Percentiles rank a stretch among this genome's conserved stretches.
Evolutionary conservation across 2,888 invertebrate species (phyloP).

Genomic region (Drosophila colorata): DNA sequence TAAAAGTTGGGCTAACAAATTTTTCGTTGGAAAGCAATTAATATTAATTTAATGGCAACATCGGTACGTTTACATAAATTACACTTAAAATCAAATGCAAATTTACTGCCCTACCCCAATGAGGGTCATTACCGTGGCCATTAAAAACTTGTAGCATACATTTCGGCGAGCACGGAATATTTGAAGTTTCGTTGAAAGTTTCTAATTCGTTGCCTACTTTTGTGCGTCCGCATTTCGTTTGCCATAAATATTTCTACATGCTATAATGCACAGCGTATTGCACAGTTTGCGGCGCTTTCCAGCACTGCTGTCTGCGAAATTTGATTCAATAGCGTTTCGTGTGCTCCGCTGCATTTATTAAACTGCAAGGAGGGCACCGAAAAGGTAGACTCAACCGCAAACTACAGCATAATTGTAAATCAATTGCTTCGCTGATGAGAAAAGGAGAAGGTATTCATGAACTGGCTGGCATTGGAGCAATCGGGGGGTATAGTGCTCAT

Average conservation of each 20-base stretch:
- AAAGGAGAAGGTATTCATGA: background rate
- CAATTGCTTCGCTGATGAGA: background rate
- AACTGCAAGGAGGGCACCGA: background rate
- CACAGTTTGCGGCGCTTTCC: constrained; percentile 19
- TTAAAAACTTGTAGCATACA: constrained; percentile 19
- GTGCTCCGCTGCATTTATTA: constrained; percentile 5
- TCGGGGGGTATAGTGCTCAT: background rate
- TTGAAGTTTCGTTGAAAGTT: constrained; percentile 15
- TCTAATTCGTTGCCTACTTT: constrained; percentile 18
- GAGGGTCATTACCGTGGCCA: constrained; percentile 14
- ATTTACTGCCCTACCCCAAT: constrained; percentile 16
- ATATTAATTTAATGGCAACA: constrained; percentile 18
- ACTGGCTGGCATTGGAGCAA: background rate
- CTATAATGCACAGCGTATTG: constrained; percentile 20
- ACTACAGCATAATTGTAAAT: background rate
- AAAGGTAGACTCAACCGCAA: background rate
- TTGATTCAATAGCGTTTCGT: constrained; percentile 3
- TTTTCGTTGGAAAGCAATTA: constrained; percentile 2
- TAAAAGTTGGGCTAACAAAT: background rate
- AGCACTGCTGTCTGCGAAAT: background rate
- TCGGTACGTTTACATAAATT: constrained; percentile 36
- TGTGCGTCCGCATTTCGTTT: background rate
- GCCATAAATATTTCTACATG: constrained; percentile 20
- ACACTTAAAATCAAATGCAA: constrained; percentile 14
- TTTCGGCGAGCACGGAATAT: constrained; percentile 8